These are phyloP conservation scores for Pseudomugil gertrudae DNA, from an alignment of 2,797 vertebrate genomes.

Conservation along the genomic window DNA sequence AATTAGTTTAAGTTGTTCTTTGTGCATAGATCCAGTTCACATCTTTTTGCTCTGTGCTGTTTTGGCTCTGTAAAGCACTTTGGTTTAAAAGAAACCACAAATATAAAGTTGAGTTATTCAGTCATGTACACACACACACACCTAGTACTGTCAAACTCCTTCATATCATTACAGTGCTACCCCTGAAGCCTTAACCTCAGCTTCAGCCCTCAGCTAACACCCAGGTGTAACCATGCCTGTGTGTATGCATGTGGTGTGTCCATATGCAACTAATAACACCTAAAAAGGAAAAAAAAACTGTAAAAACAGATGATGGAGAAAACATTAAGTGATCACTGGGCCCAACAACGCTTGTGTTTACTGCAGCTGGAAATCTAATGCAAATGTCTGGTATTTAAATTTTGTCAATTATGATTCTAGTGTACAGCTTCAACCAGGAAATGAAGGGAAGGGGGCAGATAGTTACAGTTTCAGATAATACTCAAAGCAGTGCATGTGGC, in stretches of 20 bases:
- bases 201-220: slow-evolving; percentile 19
- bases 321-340: background rate
- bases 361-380: slow-evolving; percentile 21
- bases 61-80: no score
- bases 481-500: background rate
- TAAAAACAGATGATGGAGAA: no score
- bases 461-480: slow-evolving; percentile 19
- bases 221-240: slow-evolving; percentile 18
- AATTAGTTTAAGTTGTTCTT: no score
- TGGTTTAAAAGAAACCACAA: no score
- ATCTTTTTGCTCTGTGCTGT: no score
- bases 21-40: no score
- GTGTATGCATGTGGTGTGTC: background rate
- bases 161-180: background rate
- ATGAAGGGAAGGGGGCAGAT: background rate
- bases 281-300: no score
- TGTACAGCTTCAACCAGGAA: slow-evolving; percentile 2
- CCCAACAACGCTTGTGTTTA: no score
- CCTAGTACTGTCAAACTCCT: background rate
- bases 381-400: slow-evolving; percentile 56
- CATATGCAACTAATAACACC: no score
- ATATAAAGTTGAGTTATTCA: no score
- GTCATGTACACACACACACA: background rate
- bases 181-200: background rate
- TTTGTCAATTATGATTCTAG: background rate